Conservation (phyloP, 2,888 invertebrate genomes). For the Drosophila prostipennis region DNA sequence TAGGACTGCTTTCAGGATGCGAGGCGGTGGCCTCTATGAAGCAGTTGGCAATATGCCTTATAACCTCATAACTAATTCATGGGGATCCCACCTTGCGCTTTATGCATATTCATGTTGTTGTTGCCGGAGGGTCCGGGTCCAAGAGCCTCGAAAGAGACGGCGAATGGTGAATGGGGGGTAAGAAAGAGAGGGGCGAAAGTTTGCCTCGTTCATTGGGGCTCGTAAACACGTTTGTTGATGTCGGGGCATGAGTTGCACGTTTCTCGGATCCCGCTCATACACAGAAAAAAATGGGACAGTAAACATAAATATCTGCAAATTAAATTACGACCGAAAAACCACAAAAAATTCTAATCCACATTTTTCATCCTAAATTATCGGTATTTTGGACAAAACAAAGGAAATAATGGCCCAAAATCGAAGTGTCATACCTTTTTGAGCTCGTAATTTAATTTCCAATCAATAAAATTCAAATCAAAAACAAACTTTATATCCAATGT, state of each 20-base stretch:
- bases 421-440: no score
- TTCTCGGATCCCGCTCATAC: neutral
- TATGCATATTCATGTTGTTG: constrained; percentile 62
- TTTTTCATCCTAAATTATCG: no score
- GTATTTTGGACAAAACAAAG: no score
- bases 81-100: constrained; percentile 54
- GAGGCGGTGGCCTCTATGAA: constrained; percentile 17
- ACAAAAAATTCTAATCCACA: no score
- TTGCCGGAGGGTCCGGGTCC: neutral
- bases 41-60: constrained; percentile 47
- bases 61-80: constrained; percentile 66
- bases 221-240: constrained; percentile 41
- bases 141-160: neutral
- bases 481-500: no score
- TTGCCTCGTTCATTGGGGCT: constrained; percentile 16
- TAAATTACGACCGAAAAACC: no score
- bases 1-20: constrained; percentile 43
- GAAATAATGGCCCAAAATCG: no score
- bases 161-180: neutral
- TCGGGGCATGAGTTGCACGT: constrained; percentile 22
- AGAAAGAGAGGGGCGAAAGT: neutral
- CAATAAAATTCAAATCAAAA: no score
- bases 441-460: no score
- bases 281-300: no score
- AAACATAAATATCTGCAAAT: no score